These are phyloP conservation scores for Aphidius gifuensis DNA, from an alignment of 1,140 invertebrate species.

Conservation along the genomic window DNA sequence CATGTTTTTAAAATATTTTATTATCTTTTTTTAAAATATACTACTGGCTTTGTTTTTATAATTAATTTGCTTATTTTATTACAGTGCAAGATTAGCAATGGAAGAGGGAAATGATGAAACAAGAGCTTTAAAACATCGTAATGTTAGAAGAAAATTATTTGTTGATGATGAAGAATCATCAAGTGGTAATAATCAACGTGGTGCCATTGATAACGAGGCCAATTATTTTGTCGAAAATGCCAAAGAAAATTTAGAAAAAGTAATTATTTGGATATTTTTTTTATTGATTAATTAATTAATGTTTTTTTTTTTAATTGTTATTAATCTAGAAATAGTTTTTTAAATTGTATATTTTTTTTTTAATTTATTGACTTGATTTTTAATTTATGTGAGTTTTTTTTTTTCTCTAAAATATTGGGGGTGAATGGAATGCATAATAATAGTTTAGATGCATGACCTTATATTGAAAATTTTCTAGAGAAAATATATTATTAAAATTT, in stretches of 20 bases:
- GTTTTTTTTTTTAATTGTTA: constrained; percentile 2
- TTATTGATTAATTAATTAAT: constrained; percentile 6
- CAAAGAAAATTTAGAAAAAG: constrained; percentile 31
- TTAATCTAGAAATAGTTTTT: background rate
- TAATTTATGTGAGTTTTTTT: no score
- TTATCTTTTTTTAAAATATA: background rate
- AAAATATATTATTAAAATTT: no score
- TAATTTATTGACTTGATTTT: no score
- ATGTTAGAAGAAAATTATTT: constrained; percentile 43
- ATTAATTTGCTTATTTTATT: constrained; percentile 13
- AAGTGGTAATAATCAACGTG: constrained; percentile 5
- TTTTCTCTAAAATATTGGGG: no score
- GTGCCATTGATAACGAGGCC: constrained; percentile 15
- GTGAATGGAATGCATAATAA: no score
- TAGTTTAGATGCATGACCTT: no score
- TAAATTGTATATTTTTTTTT: background rate
- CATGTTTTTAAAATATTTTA: no score
- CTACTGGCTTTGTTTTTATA: constrained; percentile 9
- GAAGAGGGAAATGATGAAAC: constrained; percentile 39
- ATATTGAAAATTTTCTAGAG: no score
- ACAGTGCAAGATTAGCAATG: constrained; percentile 46
- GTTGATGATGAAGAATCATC: constrained; percentile 26
- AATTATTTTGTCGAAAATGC: constrained; percentile 33
- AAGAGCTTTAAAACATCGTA: constrained; percentile 30
- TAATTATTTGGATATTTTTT: constrained; percentile 16